Percentiles rank a stretch among this genome's conserved stretches.
phyloP scores from a whole-genome alignment of 2,888 invertebrate genomes.

The Caenorhabditis sp. region DNA sequence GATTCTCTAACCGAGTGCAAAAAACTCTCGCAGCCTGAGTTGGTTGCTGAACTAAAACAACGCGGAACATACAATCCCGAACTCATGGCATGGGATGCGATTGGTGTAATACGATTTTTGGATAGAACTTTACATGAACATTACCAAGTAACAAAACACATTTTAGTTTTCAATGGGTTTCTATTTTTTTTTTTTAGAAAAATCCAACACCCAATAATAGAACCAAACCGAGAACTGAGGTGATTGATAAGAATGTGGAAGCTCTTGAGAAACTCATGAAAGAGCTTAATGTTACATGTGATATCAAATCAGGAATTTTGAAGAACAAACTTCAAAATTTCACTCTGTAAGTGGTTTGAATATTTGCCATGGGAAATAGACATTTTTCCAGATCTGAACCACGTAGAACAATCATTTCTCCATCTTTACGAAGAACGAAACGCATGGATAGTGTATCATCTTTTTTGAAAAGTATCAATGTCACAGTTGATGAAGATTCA shows the following conservation, averaged over 20 bases:
- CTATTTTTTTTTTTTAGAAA: background rate
- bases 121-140: slow-evolving; percentile 67
- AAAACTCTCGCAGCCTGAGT: slow-evolving; percentile 42
- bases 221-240: slow-evolving; percentile 46
- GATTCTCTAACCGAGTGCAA: slow-evolving; percentile 43
- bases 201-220: background rate
- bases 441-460: slow-evolving; percentile 36
- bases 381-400: slow-evolving; percentile 63
- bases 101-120: slow-evolving; percentile 69
- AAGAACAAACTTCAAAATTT: slow-evolving; percentile 61
- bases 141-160: slow-evolving; percentile 63
- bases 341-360: slow-evolving; percentile 56
- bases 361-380: slow-evolving; percentile 60
- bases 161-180: background rate
- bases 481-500: slow-evolving; percentile 3
- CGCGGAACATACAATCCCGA: slow-evolving; percentile 69
- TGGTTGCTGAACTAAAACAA: slow-evolving; percentile 50
- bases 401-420: slow-evolving; percentile 62
- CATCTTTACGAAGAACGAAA: slow-evolving; percentile 52
- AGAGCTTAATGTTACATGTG: slow-evolving; percentile 68
- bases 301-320: slow-evolving; percentile 58
- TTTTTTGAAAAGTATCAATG: slow-evolving; percentile 31
- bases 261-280: slow-evolving; percentile 66
- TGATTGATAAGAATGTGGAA: slow-evolving; percentile 66
- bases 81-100: slow-evolving; percentile 71